Evolutionary conservation across 2,888 invertebrate genomes (phyloP), one percentile per base, ranked within the genome.

Genomic region (Dynastes tityus): DNA sequence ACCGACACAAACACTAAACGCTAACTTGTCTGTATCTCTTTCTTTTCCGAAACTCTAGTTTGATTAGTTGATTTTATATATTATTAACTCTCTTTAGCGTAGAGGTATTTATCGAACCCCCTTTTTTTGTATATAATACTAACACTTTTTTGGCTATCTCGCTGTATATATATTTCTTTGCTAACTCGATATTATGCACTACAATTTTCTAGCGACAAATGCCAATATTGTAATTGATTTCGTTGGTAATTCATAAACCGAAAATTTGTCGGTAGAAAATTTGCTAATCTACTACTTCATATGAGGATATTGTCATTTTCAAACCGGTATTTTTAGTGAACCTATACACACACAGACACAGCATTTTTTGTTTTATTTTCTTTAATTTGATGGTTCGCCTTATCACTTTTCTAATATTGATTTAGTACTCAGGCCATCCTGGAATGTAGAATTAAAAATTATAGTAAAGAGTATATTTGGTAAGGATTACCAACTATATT

Each of bases 1-100:
- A 82, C 80, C 80, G 81, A 82, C 82, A 83, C 82, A 64, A 78
- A 80, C 79, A 78, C 74, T 80, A 73, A 58, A 70, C 49, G 76
- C 80, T 68, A 68, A 68, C 68, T 68, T 68, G 13, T 80, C 75
- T 22, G 2, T 58, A 71, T 67, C 68, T 76, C 55, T 67, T 77
- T 73, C 45, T 74, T 78, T 40, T 78, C 49, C 63, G 40, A 78
- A 37, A 51, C 49, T 68, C 51, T 73, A 73, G 71, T 63, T 77
- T 71, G 58, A 63, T 77, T 70, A 63, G 63, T 71, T 77, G 45
- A 45, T 45, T 45, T 45, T 37, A 37, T 32, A 32, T 37, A 5
- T 11, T 45, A 45, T 76, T 77, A 58, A 45, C 65, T 45, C 45
- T 45, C 45, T 78, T 65, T 58, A 73, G 73, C 63, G 65, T 77